A percentile compares a stretch with the other conserved stretches of the same genome.
Evolutionary conservation across 2,797 vertebrate genomes (phyloP).

Genomic region (Decapterus maruadsi): DNA sequence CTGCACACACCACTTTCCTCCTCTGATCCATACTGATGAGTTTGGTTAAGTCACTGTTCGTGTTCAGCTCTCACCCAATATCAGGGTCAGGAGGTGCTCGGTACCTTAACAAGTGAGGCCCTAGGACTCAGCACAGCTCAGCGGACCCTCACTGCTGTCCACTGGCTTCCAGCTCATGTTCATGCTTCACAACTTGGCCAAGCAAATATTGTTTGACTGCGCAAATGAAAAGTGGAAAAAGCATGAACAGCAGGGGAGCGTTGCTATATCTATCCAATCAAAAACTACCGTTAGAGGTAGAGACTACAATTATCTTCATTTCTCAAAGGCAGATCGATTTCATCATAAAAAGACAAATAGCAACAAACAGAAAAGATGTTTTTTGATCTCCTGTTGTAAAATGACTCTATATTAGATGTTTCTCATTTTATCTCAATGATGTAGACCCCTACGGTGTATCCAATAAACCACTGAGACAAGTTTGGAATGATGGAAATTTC

Average conservation of each 20-base stretch:
- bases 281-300: conserved; percentile 6
- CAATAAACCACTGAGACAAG: conserved; percentile 1
- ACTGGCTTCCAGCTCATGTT: not conserved
- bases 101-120: not conserved
- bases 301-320: conserved; percentile 7
- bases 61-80: not conserved
- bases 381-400: conserved; percentile 25
- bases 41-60: not conserved
- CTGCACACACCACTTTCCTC: not conserved
- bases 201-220: not conserved
- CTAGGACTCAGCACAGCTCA: conserved; percentile 2
- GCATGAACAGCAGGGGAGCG: not conserved
- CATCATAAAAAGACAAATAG: conserved; percentile 16
- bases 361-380: conserved; percentile 3
- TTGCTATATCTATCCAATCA: conserved; percentile 1
- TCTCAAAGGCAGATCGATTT: conserved; percentile 13
- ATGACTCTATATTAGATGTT: not conserved
- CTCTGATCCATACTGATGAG: conserved; percentile 7
- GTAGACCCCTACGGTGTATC: not conserved
- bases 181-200: not conserved
- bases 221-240: not conserved
- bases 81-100: conserved; percentile 3
- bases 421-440: conserved; percentile 5
- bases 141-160: not conserved
- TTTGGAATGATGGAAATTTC: not conserved